These are phyloP conservation scores for Anguilla japonica DNA, from an alignment of 2,113 vertebrate species.

Conservation along the genomic window DNA sequence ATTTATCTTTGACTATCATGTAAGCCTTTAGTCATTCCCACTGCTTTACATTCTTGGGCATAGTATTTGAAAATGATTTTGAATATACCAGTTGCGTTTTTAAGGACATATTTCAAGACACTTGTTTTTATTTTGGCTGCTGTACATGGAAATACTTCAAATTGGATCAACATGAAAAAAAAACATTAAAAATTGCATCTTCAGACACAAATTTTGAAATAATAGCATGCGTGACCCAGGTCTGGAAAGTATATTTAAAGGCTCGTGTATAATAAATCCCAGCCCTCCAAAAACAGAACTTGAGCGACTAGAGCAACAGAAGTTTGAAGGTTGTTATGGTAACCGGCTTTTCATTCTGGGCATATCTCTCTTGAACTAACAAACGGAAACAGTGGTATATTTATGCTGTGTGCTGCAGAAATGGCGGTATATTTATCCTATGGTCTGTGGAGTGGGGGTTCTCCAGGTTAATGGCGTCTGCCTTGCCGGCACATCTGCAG, in stretches of 20 bases:
- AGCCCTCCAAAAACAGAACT: constrained; percentile 35
- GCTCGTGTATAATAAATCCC: constrained; percentile 54
- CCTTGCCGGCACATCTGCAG: not conserved
- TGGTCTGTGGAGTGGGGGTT: not conserved
- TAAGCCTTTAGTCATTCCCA: not conserved
- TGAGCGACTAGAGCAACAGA: constrained; percentile 23
- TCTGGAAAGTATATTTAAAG: constrained; percentile 37
- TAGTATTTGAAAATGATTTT: not conserved
- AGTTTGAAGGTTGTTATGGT: constrained; percentile 45
- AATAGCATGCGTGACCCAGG: not conserved
- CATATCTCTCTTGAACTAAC: constrained; percentile 26
- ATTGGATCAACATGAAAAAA: too few relatives aligned
- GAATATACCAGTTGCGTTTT: too few relatives aligned
- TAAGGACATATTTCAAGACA: too few relatives aligned
- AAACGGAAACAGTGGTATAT: constrained; percentile 51
- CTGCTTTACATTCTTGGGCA: not conserved
- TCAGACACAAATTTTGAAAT: too few relatives aligned
- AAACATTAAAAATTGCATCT: too few relatives aligned
- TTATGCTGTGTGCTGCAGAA: constrained; percentile 35
- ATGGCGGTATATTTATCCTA: constrained; percentile 55
- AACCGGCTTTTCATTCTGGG: constrained; percentile 13
- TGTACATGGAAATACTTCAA: too few relatives aligned
- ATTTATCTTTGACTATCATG: not conserved
- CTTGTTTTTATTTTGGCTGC: too few relatives aligned
- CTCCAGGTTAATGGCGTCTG: not conserved